A percentile compares a stretch with the other conserved stretches of the same genome.
These are phyloP conservation scores for Diorhabda sublineata DNA, from an alignment of 1,140 invertebrate species.

Conservation along the genomic window DNA sequence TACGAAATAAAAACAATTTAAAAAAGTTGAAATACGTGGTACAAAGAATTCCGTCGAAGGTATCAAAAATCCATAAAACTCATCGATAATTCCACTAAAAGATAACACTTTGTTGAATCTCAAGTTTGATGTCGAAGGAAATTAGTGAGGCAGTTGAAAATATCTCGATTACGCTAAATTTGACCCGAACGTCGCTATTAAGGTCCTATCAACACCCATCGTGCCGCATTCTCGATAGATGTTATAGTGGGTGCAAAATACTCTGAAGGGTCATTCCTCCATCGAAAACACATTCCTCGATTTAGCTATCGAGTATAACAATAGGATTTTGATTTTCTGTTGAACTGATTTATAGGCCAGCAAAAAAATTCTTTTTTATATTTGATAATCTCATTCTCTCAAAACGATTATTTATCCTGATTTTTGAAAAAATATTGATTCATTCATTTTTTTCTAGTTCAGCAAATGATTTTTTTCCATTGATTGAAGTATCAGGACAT, in stretches of 20 bases:
- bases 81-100: slow-evolving; percentile 4
- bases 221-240: background rate
- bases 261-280: slow-evolving; percentile 7
- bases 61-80: slow-evolving; percentile 4
- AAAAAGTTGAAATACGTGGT: no score
- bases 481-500: no score
- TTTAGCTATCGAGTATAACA: slow-evolving; percentile 6
- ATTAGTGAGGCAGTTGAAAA: slow-evolving; percentile 27
- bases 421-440: no score
- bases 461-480: no score
- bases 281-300: background rate
- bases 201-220: slow-evolving; percentile 21
- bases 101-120: slow-evolving; percentile 21
- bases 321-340: slow-evolving; percentile 4
- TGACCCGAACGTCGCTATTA: slow-evolving; percentile 28
- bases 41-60: no score
- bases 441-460: no score
- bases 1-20: no score
- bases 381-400: no score
- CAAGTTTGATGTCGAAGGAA: slow-evolving; percentile 21
- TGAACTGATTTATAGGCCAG: background rate
- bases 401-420: no score
- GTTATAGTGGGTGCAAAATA: slow-evolving; percentile 12
- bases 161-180: slow-evolving; percentile 34
- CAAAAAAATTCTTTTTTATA: no score